Conservation (phyloP, 2,113 vertebrate species). For the Cebidichthys violaceus region DNA sequence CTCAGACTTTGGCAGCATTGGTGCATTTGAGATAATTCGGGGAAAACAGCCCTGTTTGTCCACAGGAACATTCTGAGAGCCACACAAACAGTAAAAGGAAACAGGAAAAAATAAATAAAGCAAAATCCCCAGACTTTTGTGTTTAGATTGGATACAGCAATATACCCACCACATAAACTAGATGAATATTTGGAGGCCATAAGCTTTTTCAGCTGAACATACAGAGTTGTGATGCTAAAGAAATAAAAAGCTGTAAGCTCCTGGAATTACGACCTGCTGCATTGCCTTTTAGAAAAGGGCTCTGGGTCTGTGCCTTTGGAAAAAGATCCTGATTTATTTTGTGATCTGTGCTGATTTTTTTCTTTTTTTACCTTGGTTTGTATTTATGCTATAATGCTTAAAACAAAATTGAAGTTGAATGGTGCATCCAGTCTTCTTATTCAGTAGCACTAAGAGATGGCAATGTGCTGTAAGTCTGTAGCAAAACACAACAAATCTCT, state of each 20-base stretch:
- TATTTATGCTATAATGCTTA: conserved; percentile 22
- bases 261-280: conserved; percentile 54
- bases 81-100: conserved; percentile 73
- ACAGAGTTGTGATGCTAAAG: conserved; percentile 49
- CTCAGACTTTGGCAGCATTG: conserved; percentile 79
- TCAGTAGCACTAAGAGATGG: conserved; percentile 22
- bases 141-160: conserved; percentile 74
- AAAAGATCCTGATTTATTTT: conserved; percentile 51
- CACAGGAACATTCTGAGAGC: conserved; percentile 74
- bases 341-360: conserved; percentile 49
- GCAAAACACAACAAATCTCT: conserved; percentile 48
- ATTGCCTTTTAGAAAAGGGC: conserved; percentile 29
- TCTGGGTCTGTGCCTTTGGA: conserved; percentile 45
- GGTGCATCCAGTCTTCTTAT: conserved; percentile 21
- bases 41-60: conserved; percentile 73
- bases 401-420: conserved; percentile 24
- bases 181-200: conserved; percentile 71
- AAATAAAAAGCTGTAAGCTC: conserved; percentile 56
- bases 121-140: conserved; percentile 82
- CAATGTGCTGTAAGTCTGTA: conserved; percentile 38
- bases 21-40: conserved; percentile 75
- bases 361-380: conserved; percentile 20
- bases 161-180: conserved; percentile 56
- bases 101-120: conserved; percentile 68
- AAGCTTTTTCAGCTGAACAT: conserved; percentile 71